Base-by-base conservation (phyloP, 2,888 invertebrate species). In the Andricus curvator region DNA sequence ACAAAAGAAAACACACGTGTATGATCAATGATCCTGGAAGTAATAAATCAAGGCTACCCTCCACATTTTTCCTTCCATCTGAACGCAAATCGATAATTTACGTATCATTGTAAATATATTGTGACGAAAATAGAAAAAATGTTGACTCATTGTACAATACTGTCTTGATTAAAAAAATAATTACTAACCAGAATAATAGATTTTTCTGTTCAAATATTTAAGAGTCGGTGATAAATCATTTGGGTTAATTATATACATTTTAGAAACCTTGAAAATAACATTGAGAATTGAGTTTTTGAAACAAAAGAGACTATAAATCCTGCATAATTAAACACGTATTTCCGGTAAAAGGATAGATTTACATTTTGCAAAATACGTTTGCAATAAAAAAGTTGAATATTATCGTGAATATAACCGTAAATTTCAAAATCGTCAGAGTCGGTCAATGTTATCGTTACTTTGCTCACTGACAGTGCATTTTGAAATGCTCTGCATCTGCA, bases 401-500 rank as follows among this genome's bases (percentile, higher is more conserved):
- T 66, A n/a, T 11, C 3, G n/a, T 70, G 66, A 66, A 9, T 66
- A 66, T 66, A 33, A n/a, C 37, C 4, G 4, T 11, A 4, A 66
- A 66, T 33, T 29, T 70, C 29, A 29, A 70, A 70, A 70, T 70
- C 70, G 20, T 67, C 41, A 67, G 41, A 15, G 4, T 8, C 4
- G 6, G 44, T 13, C 44, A 44, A 44, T 13, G 37, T 41, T 51
- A 74, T 77, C 70, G 77, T 77, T 77, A 60, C 62, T 79, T 79
- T 70, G 25, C 65, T 70, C 64, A 77, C 81, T 81, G 70, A 70
- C 77, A 79, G 77, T 65, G 77, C 70, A 65, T 79, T 79, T 56
- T 65, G 79, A 81, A 77, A 79, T 62, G 79, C 33, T 74, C 51
- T 74, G 51, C 51, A 74, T 74, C 56, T 74, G 79, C 81, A 68